Base-by-base conservation (phyloP, 2,888 invertebrate species). In the Rhingia campestris region DNA sequence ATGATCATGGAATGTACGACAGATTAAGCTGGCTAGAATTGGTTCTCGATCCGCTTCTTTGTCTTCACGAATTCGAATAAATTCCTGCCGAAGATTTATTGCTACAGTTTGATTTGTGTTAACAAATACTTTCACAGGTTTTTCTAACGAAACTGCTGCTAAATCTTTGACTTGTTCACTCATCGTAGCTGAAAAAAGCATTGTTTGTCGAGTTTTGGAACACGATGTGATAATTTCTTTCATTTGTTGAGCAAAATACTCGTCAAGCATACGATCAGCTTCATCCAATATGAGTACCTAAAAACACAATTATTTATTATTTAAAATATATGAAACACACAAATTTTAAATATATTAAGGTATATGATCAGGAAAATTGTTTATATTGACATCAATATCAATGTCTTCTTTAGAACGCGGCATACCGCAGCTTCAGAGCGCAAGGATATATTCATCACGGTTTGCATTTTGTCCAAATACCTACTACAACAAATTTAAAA, bases 151-250 rank as follows among this genome's bases (percentile, higher is more conserved):
- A 1, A 99, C 97, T 0, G 97, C 95, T 0, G 98, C 98, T 70
- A 99, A 92, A 91, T 98, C 98, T 91, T 97, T 96, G n/a, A 99
- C 99, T 91, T 97, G 95, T 69, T 99, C 99, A n/a, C 98, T 98
- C 99, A 99, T 99, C 10, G 99, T 99, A 41, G 99, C 99, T 0
- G 99, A 99, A 92, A 99, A 99, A 75, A 99, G 92, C 94, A 99
- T 96, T 0, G 98, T 99, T 92, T 99, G 99, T 7, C 99, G 93
- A 12, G 96, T 97, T 74, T 95, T 94, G 0, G 98, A 94, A 91
- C 99, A 99, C 88, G 98, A 96, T 14, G 95, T 95, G 61, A 99
- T 97, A 88, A 99, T 97, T 92, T 99, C 98, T 89, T 98, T 99
- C 98, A 99, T 98, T 91, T 99, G 99, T 87, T 99, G 98, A 0